Evolutionary conservation across 1,140 invertebrate species (phyloP).

Genomic region (Eumaeus atala): DNA sequence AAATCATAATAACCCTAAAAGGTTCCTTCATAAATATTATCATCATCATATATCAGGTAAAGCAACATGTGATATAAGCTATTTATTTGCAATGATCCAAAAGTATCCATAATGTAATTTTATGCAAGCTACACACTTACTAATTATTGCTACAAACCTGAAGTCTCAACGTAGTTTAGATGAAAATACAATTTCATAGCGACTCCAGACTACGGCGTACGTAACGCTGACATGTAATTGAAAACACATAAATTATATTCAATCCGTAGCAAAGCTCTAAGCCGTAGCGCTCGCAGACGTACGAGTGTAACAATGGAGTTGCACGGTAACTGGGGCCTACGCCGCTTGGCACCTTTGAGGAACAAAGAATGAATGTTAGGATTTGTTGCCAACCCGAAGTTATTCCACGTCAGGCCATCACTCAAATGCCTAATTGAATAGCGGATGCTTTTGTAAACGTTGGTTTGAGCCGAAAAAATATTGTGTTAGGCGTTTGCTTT

Average conservation of each 20-base stretch:
- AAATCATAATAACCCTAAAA: too few relatives aligned
- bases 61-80: too few relatives aligned
- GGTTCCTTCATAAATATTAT: too few relatives aligned
- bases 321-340: conserved; percentile 30
- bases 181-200: too few relatives aligned
- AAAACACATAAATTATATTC: conserved; percentile 19
- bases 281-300: conserved; percentile 23
- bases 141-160: too few relatives aligned
- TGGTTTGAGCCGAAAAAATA: not conserved
- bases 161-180: too few relatives aligned
- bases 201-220: not conserved
- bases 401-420: conserved; percentile 27
- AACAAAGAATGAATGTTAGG: conserved; percentile 33
- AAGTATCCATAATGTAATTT: too few relatives aligned
- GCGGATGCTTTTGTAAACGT: not conserved
- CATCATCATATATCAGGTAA: too few relatives aligned
- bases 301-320: conserved; percentile 36
- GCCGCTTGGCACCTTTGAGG: conserved; percentile 38
- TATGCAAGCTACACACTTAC: too few relatives aligned
- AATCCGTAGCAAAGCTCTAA: conserved; percentile 13
- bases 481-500: too few relatives aligned
- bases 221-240: conserved; percentile 14
- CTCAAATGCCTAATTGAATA: conserved; percentile 22
- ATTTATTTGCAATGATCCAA: too few relatives aligned
- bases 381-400: conserved; percentile 30